Evolutionary conservation across 2,113 vertebrate species (phyloP).

Genomic region (Corvus cornix): DNA sequence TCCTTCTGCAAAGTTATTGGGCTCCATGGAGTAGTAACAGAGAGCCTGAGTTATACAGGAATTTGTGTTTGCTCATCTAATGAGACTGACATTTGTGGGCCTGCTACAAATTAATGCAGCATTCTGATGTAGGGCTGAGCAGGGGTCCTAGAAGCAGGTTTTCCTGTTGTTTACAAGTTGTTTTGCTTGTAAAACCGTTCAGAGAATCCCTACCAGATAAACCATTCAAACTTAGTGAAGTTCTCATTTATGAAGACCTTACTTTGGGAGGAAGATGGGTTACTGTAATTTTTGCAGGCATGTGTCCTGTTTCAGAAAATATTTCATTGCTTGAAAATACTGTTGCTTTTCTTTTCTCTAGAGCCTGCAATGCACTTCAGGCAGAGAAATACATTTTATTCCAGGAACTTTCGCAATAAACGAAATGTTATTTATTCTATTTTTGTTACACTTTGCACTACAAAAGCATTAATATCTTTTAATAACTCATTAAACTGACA

Average conservation of each 20-base stretch:
- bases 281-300: background rate
- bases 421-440: constrained; percentile 18
- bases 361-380: background rate
- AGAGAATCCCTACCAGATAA: background rate
- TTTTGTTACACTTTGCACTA: constrained; percentile 48
- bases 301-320: background rate
- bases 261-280: background rate
- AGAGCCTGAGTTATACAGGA: background rate
- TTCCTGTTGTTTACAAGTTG: background rate
- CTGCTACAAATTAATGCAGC: background rate
- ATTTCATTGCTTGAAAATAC: background rate
- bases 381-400: constrained; percentile 34
- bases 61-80: background rate
- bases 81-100: background rate
- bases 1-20: background rate
- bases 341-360: background rate
- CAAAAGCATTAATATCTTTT: constrained; percentile 64
- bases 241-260: background rate
- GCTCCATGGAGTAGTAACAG: background rate
- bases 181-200: background rate
- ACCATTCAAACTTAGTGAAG: background rate
- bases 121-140: background rate
- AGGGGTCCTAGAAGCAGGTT: background rate
- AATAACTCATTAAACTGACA: constrained; percentile 72
- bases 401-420: constrained; percentile 5